Percentiles rank a stretch among this genome's conserved stretches.
Evolutionary conservation across 2,113 vertebrate species (phyloP).

Genomic region (Aramus guarauna): DNA sequence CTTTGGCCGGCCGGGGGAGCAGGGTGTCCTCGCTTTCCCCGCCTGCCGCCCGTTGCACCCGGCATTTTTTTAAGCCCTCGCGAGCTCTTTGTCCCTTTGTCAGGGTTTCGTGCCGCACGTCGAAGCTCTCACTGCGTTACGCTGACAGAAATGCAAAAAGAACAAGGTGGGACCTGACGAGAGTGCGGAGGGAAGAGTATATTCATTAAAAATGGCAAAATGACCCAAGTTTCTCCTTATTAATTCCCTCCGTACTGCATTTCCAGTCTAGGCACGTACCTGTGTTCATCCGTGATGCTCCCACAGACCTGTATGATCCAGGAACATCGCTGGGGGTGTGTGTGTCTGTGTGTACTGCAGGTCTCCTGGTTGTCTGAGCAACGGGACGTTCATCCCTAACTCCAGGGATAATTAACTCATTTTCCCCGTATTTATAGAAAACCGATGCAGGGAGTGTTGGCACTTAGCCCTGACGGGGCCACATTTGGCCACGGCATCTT

Average conservation of each 20-base stretch:
- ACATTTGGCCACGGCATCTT: not conserved
- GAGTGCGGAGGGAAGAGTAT: not conserved
- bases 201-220: not conserved
- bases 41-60: not conserved
- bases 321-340: not conserved
- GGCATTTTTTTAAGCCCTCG: not conserved
- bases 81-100: not conserved
- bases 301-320: not conserved
- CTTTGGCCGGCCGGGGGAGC: not conserved
- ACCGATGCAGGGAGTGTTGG: not conserved
- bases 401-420: conserved; percentile 55
- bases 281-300: not conserved
- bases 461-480: not conserved
- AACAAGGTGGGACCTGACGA: not conserved
- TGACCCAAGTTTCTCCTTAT: not conserved
- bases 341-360: not conserved
- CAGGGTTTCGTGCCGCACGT: rapidly evolving
- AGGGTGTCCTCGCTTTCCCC: not conserved
- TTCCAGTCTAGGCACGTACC: not conserved
- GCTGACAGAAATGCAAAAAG: not conserved
- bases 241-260: not conserved
- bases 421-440: conserved; percentile 37
- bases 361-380: conserved; percentile 47
- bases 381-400: conserved; percentile 11
- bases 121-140: rapidly evolving